A percentile compares a stretch with the other conserved stretches of the same genome.
Evolutionary conservation across 1,140 invertebrate genomes (phyloP).

Genomic region (Leptinotarsa lineolata): DNA sequence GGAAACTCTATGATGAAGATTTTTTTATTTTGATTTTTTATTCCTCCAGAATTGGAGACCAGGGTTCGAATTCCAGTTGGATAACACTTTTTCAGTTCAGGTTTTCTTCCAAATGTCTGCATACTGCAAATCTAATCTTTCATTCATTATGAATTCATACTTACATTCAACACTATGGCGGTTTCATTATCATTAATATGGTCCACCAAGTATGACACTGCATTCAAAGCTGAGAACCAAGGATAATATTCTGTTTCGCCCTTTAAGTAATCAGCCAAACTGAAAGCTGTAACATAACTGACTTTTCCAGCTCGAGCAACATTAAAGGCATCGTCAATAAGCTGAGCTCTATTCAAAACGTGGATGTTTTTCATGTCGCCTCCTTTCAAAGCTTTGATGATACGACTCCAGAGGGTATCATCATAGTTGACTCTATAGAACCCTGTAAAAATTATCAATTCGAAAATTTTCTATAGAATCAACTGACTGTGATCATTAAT

Average conservation of each 20-base stretch:
- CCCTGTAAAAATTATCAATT: constrained; percentile 56
- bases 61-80: too few species aligned
- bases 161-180: constrained; percentile 33
- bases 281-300: constrained; percentile 59
- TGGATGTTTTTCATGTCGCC: constrained; percentile 62
- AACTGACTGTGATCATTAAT: too few species aligned
- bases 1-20: too few species aligned
- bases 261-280: constrained; percentile 63
- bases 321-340: constrained; percentile 79
- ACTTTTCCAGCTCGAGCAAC: constrained; percentile 59
- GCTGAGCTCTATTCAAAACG: constrained; percentile 75
- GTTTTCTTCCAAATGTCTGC: too few species aligned
- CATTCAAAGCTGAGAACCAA: constrained; percentile 66
- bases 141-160: background rate
- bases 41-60: too few species aligned
- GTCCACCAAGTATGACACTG: constrained; percentile 58
- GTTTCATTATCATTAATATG: constrained; percentile 18
- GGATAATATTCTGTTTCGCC: constrained; percentile 67
- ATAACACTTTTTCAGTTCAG: too few species aligned
- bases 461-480: too few species aligned
- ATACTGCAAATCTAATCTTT: too few species aligned
- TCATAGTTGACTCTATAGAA: constrained; percentile 84
- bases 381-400: constrained; percentile 60
- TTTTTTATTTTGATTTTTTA: too few species aligned
- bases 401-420: constrained; percentile 66